Evolutionary conservation across 2,888 invertebrate genomes (phyloP).

Genomic region (Emesis castigata): DNA sequence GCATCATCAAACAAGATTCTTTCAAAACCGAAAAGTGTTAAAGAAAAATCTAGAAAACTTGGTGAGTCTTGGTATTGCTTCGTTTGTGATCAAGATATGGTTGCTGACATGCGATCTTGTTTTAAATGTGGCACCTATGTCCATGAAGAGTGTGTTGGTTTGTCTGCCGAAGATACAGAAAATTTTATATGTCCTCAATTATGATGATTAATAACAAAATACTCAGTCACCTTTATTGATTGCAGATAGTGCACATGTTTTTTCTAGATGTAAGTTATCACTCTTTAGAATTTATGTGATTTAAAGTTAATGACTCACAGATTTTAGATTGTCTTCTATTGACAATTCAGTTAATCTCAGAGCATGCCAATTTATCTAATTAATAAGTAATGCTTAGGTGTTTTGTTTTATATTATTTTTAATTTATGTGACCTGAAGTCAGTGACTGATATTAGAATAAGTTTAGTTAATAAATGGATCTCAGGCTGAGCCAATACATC

Average conservation of each 20-base stretch:
- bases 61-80: slow-evolving; percentile 47
- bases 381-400: too few relatives aligned
- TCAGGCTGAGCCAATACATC: background rate
- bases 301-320: background rate
- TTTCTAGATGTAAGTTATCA: background rate
- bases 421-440: background rate
- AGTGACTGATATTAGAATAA: background rate
- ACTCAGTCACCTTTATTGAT: background rate
- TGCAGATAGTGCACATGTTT: background rate
- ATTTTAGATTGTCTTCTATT: background rate
- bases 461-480: background rate
- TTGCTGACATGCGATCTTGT: slow-evolving; percentile 63
- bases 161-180: slow-evolving; percentile 51
- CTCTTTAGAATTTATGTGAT: background rate
- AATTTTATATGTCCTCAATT: background rate
- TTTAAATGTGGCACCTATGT: slow-evolving; percentile 42
- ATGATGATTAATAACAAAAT: slow-evolving; percentile 2
- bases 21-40: slow-evolving; percentile 7
- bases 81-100: slow-evolving; percentile 49
- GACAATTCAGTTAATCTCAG: background rate
- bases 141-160: slow-evolving; percentile 67
- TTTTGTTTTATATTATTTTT: background rate
- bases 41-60: background rate
- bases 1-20: background rate
- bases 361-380: background rate